Percentiles rank a stretch among this genome's conserved stretches.
Conservation (phyloP, 1,140 invertebrate genomes). For the Drosophila pandora region DNA sequence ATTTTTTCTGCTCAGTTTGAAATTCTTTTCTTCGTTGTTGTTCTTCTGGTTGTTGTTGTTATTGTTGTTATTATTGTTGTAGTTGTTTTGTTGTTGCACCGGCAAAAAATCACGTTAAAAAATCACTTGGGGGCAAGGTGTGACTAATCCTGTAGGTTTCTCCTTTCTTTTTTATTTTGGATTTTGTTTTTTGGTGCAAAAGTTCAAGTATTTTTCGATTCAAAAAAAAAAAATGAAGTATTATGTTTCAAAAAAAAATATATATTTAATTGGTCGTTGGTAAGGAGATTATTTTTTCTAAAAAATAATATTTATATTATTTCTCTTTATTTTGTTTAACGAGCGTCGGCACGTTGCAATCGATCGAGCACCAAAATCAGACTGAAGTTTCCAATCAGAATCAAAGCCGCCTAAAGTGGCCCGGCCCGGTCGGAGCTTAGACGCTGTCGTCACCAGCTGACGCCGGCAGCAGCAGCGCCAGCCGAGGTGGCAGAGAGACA, state of each 20-base stretch:
- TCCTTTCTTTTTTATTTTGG: slow-evolving; percentile 1
- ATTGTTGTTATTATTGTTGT: neutral
- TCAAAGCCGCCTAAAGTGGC: slow-evolving; percentile 78
- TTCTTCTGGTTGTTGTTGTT: slow-evolving; percentile 3
- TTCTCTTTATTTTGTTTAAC: slow-evolving; percentile 22
- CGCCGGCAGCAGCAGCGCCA: slow-evolving; percentile 7
- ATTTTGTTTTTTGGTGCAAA: neutral
- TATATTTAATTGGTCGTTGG: slow-evolving; percentile 24
- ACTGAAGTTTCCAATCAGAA: slow-evolving; percentile 82
- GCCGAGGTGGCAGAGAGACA: slow-evolving; percentile 17
- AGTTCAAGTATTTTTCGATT: slow-evolving; percentile 4
- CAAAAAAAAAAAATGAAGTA: slow-evolving; percentile 40
- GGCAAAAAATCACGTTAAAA: slow-evolving; percentile 51
- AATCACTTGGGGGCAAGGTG: slow-evolving; percentile 48
- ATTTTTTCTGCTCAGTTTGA: slow-evolving; percentile 15
- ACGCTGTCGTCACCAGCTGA: slow-evolving; percentile 43
- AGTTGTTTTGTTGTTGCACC: slow-evolving; percentile 35
- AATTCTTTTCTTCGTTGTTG: slow-evolving; percentile 23
- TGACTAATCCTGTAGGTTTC: slow-evolving; percentile 62
- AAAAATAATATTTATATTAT: slow-evolving; percentile 5
- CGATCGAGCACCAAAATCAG: slow-evolving; percentile 84
- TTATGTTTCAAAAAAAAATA: slow-evolving; percentile 35
- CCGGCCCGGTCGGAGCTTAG: slow-evolving; percentile 48
- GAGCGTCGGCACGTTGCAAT: slow-evolving; percentile 81
- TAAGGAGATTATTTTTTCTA: neutral